phyloP scores from a whole-genome alignment of 2,888 invertebrate genomes.

The Drosophila borealis region DNA sequence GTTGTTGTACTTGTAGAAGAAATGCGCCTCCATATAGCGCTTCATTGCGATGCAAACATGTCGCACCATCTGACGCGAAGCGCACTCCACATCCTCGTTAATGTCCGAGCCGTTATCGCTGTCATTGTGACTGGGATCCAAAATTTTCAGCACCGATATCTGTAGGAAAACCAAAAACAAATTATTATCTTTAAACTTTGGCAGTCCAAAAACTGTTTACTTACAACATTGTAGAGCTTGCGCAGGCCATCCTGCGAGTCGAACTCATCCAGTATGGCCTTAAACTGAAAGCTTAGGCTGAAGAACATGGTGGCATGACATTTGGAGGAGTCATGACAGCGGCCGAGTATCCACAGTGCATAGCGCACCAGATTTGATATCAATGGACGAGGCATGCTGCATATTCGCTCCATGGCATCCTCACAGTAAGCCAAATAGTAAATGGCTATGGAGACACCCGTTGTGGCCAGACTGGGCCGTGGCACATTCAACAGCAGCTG shows the following conservation, averaged over 20 bases:
- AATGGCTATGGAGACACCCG: slow-evolving; percentile 96
- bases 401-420: slow-evolving; percentile 98
- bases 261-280: slow-evolving; percentile 96
- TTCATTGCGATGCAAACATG: slow-evolving; percentile 96
- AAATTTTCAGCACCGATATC: slow-evolving; percentile 94
- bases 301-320: slow-evolving; percentile 99
- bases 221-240: slow-evolving; percentile 94
- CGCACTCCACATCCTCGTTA: slow-evolving; percentile 95
- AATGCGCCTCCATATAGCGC: slow-evolving; percentile 96
- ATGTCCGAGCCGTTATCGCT: slow-evolving; percentile 88
- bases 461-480: slow-evolving; percentile 96
- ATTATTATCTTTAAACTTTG: neutral
- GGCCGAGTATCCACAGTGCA: slow-evolving; percentile 97
- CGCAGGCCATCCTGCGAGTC: slow-evolving; percentile 96
- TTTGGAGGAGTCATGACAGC: slow-evolving; percentile 98
- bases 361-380: slow-evolving; percentile 94
- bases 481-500: slow-evolving; percentile 95
- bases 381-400: slow-evolving; percentile 91
- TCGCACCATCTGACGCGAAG: slow-evolving; percentile 94
- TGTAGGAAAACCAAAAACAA: slow-evolving; percentile 69
- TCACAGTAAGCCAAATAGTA: slow-evolving; percentile 99
- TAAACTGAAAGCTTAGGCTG: slow-evolving; percentile 96
- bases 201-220: slow-evolving; percentile 25
- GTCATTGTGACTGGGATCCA: slow-evolving; percentile 86
- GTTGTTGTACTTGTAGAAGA: slow-evolving; percentile 91